Base-by-base conservation (phyloP, 2,113 vertebrate species). In the Isurus oxyrinchus region DNA sequence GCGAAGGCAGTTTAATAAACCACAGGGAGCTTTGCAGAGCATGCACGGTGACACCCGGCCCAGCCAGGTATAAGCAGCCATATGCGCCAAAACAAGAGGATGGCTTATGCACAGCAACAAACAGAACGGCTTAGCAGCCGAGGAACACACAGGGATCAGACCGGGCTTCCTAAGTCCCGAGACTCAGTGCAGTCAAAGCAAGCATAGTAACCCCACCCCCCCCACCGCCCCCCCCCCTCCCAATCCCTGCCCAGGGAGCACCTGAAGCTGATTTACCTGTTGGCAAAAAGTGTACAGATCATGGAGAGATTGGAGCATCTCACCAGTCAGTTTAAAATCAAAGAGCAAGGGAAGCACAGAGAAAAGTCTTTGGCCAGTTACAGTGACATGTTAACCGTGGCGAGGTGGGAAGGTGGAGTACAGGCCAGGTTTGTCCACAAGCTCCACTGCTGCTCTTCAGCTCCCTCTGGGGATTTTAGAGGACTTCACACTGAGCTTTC, bases 341-440 rank as follows among this genome's bases (percentile, higher is more conserved):
- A 35, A 35, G 55, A 4, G 49, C 53, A 35, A 14, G 55, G 53
- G 10, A 1, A 3, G 97, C 94, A 97, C 93, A 87, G 93, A 96
- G 96, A 63, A 96, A 93, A 66, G 96, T 96, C 8, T 35, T 0
- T 11, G 72, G 72, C 8, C 7, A 1, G 72, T 76, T 35, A 81
- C 79, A 19, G 79, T 3, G 5, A 81, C 14, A 44, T 0, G n/a
- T 84, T 84, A 49, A 84, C 6, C 72, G 27, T 13, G 72, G 35
- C 27, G 1, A 10, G 81, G 40, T 44, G 40, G 19, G 40, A 44
- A 49, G 40, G 72, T 0, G 7, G 40, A 84, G 81, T 23, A 23
- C 40, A 2, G 40, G 21, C 3, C 40, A 40, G 79, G n/a, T 14
- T 40, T 6, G 10, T 6, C 16, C 0, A 84, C n/a, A 76, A 0